phyloP scores from a whole-genome alignment of 2,113 vertebrate species.

The Crypturellus undulatus region DNA sequence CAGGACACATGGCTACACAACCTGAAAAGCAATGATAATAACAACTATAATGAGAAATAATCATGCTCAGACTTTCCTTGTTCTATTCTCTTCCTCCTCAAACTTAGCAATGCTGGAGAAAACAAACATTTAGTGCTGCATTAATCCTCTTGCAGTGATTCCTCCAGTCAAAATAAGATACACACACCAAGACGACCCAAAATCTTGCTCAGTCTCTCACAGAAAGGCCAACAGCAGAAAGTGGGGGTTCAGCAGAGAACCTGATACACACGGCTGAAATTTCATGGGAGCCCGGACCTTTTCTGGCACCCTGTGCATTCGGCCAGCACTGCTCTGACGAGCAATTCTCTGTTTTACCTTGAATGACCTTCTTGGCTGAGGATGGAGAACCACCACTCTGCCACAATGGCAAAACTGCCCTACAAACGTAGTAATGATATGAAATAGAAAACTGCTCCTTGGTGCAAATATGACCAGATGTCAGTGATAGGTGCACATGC shows the following conservation, averaged over 20 bases:
- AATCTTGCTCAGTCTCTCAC: not conserved
- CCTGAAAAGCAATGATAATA: not conserved
- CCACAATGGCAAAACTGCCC: accelerated
- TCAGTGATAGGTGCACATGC: accelerated
- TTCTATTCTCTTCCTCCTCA: not conserved
- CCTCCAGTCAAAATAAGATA: not conserved
- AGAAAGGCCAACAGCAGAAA: not conserved
- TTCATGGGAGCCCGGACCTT: not conserved
- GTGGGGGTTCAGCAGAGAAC: not conserved
- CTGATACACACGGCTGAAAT: not conserved
- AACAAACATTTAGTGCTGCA: not conserved
- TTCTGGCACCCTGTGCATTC: not conserved
- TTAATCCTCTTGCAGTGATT: not conserved
- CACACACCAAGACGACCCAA: not conserved
- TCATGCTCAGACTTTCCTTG: not conserved
- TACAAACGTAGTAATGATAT: not conserved
- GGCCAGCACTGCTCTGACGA: not conserved
- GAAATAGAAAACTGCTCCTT: not conserved
- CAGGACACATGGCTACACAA: not conserved
- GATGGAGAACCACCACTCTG: not conserved
- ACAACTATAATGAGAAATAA: not conserved
- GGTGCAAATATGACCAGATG: not conserved
- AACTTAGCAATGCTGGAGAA: not conserved
- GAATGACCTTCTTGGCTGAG: not conserved
- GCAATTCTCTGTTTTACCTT: not conserved